Conservation (phyloP, 2,797 vertebrate genomes). For the Ctenopoma multispine region DNA sequence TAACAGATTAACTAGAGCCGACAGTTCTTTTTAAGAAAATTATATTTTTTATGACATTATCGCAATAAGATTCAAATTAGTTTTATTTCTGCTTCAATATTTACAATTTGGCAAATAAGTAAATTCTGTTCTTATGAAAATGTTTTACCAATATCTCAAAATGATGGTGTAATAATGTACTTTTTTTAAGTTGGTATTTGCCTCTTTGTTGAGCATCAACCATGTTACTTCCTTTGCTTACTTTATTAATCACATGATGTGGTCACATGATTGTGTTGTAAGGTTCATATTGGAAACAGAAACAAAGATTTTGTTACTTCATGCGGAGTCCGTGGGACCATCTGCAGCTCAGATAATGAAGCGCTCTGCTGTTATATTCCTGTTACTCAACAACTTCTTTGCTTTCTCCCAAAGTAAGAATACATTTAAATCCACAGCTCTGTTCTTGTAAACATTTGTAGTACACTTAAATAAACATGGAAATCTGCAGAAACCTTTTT, state of each 20-base stretch:
- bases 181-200: not conserved
- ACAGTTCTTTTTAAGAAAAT: not conserved
- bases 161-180: not conserved
- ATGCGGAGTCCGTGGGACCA: not conserved
- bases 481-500: not conserved
- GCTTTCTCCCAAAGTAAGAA: constrained; percentile 45
- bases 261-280: not conserved
- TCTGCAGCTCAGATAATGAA: constrained; percentile 21
- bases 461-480: not conserved
- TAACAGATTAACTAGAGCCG: too few species aligned
- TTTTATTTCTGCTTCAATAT: not conserved
- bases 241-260: not conserved
- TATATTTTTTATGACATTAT: not conserved
- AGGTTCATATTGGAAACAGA: not conserved
- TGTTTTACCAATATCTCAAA: not conserved
- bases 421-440: not conserved
- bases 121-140: not conserved
- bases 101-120: not conserved
- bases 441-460: not conserved
- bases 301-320: not conserved
- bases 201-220: too few species aligned
- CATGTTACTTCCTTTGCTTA: not conserved
- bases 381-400: constrained; percentile 27
- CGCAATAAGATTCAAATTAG: too few species aligned
- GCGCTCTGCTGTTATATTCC: constrained; percentile 11